These are phyloP conservation scores for Schizothorax lantsangensis DNA, from an alignment of 2,797 vertebrate species.

Conservation along the genomic window DNA sequence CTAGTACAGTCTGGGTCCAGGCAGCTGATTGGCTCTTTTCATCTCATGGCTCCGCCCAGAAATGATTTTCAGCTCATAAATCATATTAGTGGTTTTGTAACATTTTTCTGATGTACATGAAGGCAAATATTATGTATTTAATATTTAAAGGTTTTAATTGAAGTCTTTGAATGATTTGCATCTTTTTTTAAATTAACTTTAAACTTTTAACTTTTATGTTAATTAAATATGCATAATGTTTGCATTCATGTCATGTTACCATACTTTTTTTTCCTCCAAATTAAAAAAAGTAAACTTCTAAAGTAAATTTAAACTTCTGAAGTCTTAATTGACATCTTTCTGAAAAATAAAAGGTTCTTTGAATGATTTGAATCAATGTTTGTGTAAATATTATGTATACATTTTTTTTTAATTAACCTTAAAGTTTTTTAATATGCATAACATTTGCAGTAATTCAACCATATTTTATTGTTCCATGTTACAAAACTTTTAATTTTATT, in stretches of 20 bases:
- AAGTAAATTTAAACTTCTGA: no score
- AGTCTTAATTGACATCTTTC: no score
- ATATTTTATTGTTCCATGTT: no score
- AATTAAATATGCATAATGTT: not conserved
- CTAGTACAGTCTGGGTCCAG: not conserved
- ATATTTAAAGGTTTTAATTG: no score
- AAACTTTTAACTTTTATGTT: not conserved
- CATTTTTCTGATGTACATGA: not conserved
- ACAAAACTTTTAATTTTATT: no score
- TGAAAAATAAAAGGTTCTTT: no score
- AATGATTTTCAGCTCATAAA: not conserved
- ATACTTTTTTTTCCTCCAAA: not conserved
- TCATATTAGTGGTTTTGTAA: not conserved
- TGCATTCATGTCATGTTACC: not conserved
- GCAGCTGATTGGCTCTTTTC: conserved; percentile 17
- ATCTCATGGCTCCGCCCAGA: not conserved
- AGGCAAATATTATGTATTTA: not conserved
- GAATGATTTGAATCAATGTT: no score
- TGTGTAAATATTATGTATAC: no score
- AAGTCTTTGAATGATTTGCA: not conserved
- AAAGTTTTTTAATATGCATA: no score
- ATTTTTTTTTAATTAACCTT: no score
- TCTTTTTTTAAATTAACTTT: not conserved
- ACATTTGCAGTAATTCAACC: no score
- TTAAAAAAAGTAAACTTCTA: no score